Base-by-base conservation (phyloP, 92 coral and sea anemone species). In the Umimayanthus chanpuru region DNA sequence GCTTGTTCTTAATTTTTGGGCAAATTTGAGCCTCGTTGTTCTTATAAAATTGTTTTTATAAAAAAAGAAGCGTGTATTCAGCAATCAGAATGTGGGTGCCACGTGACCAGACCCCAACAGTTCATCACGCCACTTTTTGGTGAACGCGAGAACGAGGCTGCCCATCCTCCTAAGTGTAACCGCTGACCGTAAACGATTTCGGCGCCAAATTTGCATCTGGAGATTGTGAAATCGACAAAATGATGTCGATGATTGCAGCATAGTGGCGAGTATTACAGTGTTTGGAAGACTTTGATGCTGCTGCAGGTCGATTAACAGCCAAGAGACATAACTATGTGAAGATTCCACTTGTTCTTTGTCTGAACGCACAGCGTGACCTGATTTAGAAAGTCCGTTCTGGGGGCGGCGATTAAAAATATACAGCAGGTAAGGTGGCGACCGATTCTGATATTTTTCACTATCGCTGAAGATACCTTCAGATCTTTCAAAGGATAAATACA, bases 161-260 rank as follows among this genome's bases (percentile, higher is more conserved):
- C n/a, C 18, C 6, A 0, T 8, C 68, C 9, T 61, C 9, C 8
- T 61, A 9, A 53, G 56, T 41, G 15, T 15, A 77, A 18, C 87
- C 87, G 87, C 87, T 83, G 87, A 83, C 87, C 64, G 65, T 10
- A 26, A 50, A 83, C 68, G 77, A 83, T 44, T 68, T 83, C 79
- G 28, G 78, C 68, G 87, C 87, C 87, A 83, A 83, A 70, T 47
- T 83, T 83, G 79, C 79, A 72, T 26, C 25, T 6, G 14, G 25
- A 61, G 87, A 70, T 83, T 83, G 87, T 83, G 87, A 83, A 83
- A 83, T 83, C 55, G 65, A 14, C 61, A 41, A 40, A 4, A 40
- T 30, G 44, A 61, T 41, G 40, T 32, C 29, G 38, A 72, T 56
- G 84, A 32, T 30, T 53, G 70, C 41, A n/a, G 39, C 67, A 30